Evolutionary conservation across 2,888 invertebrate genomes (phyloP).

Genomic region (Galerucella nymphaeae): DNA sequence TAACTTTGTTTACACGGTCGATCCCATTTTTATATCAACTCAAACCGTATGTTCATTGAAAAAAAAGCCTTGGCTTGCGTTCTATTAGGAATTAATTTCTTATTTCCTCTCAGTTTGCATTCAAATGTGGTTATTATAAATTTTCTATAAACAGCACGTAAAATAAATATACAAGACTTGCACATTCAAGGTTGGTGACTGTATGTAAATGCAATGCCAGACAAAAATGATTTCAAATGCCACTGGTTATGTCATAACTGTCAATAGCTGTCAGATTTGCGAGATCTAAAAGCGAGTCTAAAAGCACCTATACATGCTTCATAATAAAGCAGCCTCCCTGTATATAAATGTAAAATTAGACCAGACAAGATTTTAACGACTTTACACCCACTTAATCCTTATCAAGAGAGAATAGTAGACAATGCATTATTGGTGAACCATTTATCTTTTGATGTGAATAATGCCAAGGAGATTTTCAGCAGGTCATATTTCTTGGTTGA

Average conservation of each 20-base stretch:
- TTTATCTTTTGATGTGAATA: neutral
- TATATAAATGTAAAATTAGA: neutral
- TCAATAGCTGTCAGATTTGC: no score
- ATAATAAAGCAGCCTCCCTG: no score
- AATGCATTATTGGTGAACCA: neutral
- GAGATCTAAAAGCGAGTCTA: no score
- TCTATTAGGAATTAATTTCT: constrained; percentile 24
- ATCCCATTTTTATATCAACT: neutral
- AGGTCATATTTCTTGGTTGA: constrained; percentile 19
- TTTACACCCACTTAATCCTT: constrained; percentile 4
- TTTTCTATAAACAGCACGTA: constrained; percentile 26
- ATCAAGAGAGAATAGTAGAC: neutral
- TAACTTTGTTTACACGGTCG: neutral
- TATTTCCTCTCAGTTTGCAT: constrained; percentile 5
- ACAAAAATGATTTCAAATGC: constrained; percentile 11
- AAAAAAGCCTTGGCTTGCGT: constrained; percentile 13
- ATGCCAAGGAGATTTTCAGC: constrained; percentile 16
- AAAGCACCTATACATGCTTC: no score
- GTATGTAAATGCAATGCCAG: constrained; percentile 25
- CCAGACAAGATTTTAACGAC: neutral
- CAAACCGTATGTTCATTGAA: neutral
- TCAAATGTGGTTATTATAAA: constrained; percentile 26
- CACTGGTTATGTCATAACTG: no score
- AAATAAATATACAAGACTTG: constrained; percentile 25
- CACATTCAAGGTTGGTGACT: constrained; percentile 24